Evolutionary conservation across 1,140 invertebrate species (phyloP).

Genomic region (Amphibalanus amphitrite): DNA sequence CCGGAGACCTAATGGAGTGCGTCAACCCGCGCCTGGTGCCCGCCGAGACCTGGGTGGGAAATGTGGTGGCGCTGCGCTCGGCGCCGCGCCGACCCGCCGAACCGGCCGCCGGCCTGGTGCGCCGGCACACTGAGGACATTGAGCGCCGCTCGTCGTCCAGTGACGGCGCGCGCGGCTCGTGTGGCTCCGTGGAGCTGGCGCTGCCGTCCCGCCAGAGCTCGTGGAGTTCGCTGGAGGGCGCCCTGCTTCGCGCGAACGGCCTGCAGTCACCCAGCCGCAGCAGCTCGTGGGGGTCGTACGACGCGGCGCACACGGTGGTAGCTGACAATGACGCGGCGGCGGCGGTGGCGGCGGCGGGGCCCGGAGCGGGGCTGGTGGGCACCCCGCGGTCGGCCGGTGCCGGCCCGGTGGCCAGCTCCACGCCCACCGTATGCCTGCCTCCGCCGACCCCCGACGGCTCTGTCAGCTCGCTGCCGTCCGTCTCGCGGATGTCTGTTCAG

Average conservation of each 20-base stretch:
- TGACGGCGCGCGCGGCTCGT: conserved; percentile 16
- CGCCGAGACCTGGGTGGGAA: background rate
- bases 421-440: background rate
- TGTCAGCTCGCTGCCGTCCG: background rate
- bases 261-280: conserved; percentile 32
- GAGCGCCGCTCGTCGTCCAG: conserved; percentile 19
- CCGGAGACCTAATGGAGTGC: background rate
- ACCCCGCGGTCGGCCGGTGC: background rate
- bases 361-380: too few relatives aligned
- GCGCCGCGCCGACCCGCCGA: background rate
- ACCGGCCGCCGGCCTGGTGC: background rate
- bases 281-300: conserved; percentile 61
- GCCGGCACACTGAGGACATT: conserved; percentile 47
- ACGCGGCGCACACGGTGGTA: conserved; percentile 22
- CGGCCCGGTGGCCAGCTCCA: background rate
- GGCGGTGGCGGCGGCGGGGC: background rate
- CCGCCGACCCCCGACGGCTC: background rate
- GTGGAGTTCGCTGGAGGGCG: background rate
- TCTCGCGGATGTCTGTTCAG: background rate
- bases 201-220: background rate
- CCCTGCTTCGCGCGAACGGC: background rate
- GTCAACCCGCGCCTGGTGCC: background rate
- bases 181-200: background rate
- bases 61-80: background rate
- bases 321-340: background rate